Percentiles rank a stretch among this genome's conserved stretches.
phyloP scores from a whole-genome alignment of 2,797 vertebrate species.

The Poeciliopsis paucimaculata region DNA sequence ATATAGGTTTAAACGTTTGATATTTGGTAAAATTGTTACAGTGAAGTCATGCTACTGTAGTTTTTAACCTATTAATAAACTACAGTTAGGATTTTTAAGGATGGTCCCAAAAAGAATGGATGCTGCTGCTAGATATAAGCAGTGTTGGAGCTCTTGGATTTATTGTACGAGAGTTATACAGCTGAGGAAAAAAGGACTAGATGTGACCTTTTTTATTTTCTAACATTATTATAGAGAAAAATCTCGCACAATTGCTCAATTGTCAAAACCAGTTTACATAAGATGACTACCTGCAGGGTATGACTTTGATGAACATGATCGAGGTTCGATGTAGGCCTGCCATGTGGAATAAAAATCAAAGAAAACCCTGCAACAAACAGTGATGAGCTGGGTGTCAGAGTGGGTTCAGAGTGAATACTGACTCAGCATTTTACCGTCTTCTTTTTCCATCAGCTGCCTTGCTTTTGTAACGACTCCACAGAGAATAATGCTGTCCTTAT shows the following conservation, averaged over 20 bases:
- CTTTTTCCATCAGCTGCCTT: background rate
- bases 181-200: background rate
- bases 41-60: background rate
- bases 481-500: constrained; percentile 9
- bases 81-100: background rate
- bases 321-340: background rate
- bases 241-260: background rate
- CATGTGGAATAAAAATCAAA: background rate
- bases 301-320: background rate
- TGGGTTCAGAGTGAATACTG: background rate
- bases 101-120: background rate
- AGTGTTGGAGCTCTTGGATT: background rate
- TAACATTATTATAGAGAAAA: background rate
- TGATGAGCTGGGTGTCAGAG: background rate
- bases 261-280: background rate
- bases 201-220: background rate
- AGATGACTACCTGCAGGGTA: background rate
- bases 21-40: background rate
- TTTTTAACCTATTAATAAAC: background rate
- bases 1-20: background rate
- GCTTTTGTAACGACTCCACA: background rate
- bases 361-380: background rate
- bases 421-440: background rate
- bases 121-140: background rate
- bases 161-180: background rate